Evolutionary conservation across 2,797 vertebrate species (phyloP).

Genomic region (Balearica regulorum): DNA sequence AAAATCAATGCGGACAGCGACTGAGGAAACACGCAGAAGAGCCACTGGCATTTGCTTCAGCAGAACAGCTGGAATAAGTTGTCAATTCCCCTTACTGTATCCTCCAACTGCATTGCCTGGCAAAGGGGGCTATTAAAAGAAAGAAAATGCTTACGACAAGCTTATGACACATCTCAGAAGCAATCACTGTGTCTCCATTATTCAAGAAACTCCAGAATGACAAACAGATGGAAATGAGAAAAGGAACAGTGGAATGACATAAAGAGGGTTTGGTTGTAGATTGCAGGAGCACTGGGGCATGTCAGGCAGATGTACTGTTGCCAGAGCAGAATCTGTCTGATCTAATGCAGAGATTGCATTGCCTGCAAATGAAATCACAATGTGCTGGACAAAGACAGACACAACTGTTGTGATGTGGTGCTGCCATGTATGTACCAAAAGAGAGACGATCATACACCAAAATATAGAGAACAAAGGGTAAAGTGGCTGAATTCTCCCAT

Average conservation of each 20-base stretch:
- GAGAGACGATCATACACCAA: not conserved
- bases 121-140: not conserved
- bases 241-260: not conserved
- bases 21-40: not conserved
- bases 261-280: not conserved
- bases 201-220: not conserved
- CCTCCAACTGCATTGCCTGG: not conserved
- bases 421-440: not conserved
- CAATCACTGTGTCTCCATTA: not conserved
- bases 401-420: not conserved
- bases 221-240: constrained; percentile 23
- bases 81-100: not conserved
- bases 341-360: not conserved
- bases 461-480: not conserved
- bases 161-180: constrained; percentile 32
- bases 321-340: not conserved
- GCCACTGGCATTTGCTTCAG: not conserved
- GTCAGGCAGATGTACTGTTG: not conserved
- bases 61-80: constrained; percentile 42
- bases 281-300: not conserved
- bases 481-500: not conserved
- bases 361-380: not conserved
- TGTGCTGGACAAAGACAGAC: not conserved
- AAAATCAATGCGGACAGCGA: not conserved
- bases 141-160: not conserved